Percentiles rank a stretch among this genome's conserved stretches.
Evolutionary conservation across 2,888 invertebrate species (phyloP).

Genomic region (Onthophagus sagittarius): DNA sequence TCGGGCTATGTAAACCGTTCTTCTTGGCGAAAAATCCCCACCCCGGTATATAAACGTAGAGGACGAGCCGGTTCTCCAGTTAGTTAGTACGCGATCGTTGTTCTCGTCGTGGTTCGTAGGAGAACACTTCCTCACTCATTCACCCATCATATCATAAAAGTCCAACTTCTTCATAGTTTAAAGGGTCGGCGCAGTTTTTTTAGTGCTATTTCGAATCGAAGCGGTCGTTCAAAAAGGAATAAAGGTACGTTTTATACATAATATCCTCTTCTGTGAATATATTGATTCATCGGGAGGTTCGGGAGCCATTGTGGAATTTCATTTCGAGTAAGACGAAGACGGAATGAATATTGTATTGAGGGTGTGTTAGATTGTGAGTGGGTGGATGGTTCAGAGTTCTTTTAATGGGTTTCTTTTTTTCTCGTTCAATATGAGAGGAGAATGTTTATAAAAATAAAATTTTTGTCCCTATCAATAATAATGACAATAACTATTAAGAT

Average conservation of each 20-base stretch:
- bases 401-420: neutral
- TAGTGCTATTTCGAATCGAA: neutral
- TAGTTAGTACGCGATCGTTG: neutral
- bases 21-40: constrained; percentile 26
- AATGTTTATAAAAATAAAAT: no score
- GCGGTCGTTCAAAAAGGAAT: neutral
- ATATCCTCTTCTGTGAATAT: neutral
- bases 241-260: neutral
- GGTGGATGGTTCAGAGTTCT: neutral
- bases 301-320: neutral
- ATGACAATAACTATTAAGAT: no score
- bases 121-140: neutral
- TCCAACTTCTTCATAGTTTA: neutral
- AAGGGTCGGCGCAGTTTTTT: neutral
- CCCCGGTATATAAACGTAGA: constrained; percentile 27
- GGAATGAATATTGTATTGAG: neutral
- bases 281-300: neutral
- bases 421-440: no score
- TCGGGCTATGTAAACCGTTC: constrained; percentile 27
- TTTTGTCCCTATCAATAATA: no score
- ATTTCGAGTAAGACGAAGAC: neutral
- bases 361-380: neutral
- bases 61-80: neutral
- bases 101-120: neutral
- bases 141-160: neutral